Conservation (phyloP, 2,888 invertebrate species). For the Anoncus sp. region DNA sequence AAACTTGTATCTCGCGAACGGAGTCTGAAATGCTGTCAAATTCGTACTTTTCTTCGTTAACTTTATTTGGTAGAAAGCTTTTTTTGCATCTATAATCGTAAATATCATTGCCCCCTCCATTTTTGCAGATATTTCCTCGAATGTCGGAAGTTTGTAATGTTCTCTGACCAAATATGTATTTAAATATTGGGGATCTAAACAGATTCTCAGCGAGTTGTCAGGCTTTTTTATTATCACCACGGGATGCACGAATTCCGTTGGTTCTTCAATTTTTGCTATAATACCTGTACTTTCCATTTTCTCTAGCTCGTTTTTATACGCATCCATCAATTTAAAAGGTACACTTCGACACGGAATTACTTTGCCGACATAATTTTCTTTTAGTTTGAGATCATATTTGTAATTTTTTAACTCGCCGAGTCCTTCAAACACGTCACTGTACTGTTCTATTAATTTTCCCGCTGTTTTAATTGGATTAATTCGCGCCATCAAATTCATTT, state of each 20-base stretch:
- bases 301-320: conserved; percentile 53
- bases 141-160: too few relatives aligned
- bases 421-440: conserved; percentile 53
- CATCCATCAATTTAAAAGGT: conserved; percentile 36
- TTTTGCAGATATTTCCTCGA: too few relatives aligned
- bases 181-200: conserved; percentile 70
- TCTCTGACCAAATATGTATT: conserved; percentile 70
- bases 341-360: conserved; percentile 41
- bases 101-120: too few relatives aligned
- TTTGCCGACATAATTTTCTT: conserved; percentile 51
- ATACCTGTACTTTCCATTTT: conserved; percentile 43
- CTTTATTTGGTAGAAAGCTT: too few relatives aligned
- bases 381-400: conserved; percentile 62
- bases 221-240: too few relatives aligned
- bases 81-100: too few relatives aligned
- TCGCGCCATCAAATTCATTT: conserved; percentile 18
- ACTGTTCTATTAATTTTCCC: too few relatives aligned
- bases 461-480: too few relatives aligned
- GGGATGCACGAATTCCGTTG: too few relatives aligned
- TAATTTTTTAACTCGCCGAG: conserved; percentile 54
- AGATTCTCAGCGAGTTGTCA: too few relatives aligned
- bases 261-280: too few relatives aligned
- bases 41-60: too few relatives aligned
- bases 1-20: conserved; percentile 72
- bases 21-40: conserved; percentile 74